Evolutionary conservation across 2,888 invertebrate species (phyloP).

Genomic region (Argyresthia goedartella): DNA sequence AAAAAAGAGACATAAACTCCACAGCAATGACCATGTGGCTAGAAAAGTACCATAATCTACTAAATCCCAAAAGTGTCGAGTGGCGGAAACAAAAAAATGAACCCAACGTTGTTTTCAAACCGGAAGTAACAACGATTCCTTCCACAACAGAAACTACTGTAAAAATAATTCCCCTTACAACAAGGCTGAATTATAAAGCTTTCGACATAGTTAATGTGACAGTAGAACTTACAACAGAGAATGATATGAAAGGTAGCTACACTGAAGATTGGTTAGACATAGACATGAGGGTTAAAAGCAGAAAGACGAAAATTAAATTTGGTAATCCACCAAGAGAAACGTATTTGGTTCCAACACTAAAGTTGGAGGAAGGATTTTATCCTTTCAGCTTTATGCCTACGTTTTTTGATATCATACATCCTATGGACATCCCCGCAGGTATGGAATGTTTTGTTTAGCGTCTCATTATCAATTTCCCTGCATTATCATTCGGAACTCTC

Average conservation of each 20-base stretch:
- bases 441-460: conserved; percentile 24
- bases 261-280: conserved; percentile 52
- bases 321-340: conserved; percentile 55
- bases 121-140: conserved; percentile 11
- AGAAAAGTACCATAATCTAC: conserved; percentile 39
- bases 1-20: conserved; percentile 37
- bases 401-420: conserved; percentile 74
- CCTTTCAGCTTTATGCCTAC: conserved; percentile 74
- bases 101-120: conserved; percentile 12
- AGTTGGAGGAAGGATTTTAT: conserved; percentile 72
- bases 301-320: conserved; percentile 58
- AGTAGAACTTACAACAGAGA: conserved; percentile 34
- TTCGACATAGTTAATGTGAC: conserved; percentile 23
- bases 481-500: neutral
- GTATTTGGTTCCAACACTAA: conserved; percentile 64
- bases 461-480: neutral
- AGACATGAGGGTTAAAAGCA: conserved; percentile 26
- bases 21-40: conserved; percentile 38
- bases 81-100: conserved; percentile 32
- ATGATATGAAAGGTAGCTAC: conserved; percentile 32
- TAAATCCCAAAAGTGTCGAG: conserved; percentile 34
- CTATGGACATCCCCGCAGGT: conserved; percentile 76
- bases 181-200: conserved; percentile 16
- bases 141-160: conserved; percentile 17
- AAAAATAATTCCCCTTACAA: conserved; percentile 46